Evolutionary conservation across 1,140 invertebrate genomes (phyloP), one percentile per base, ranked within the genome.

Genomic region (Papilio xuthus): DNA sequence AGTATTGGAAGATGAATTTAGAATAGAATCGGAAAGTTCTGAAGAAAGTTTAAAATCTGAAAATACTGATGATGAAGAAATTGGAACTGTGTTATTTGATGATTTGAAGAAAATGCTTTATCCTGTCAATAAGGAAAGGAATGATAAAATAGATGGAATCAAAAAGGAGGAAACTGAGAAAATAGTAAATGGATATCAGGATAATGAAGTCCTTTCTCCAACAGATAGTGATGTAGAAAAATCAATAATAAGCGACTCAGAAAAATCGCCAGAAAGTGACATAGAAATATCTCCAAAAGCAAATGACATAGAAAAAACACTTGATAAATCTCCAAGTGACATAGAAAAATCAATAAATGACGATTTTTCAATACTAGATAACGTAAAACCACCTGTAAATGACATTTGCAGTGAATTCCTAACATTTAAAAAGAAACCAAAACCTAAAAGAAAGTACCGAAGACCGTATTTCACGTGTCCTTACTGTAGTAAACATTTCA

Each of bases 1-100:
- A 42, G 84, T 93, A 37, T 77, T 94, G 74, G 92, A 94, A 88
- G 92, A 93, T 56, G 92, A 94, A 78, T 94, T 92, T 77, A 90
- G 92, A 82, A 69, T 85, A 12, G 77, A 90, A 84, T 81, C 85
- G 8, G 85, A 84, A 4, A 81, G 74, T 26, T 83, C 81, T 0
- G 84, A 84, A 50, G 84, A 86, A 75, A 83, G 78, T 70, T 81
- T n/a, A 53, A 81, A 79, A 23, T 47, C 47, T 10, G 60, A 74
- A 32, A 20, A 73, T 72, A 23, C 28, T 53, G 28, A 32, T 10
- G 15, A 32, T 26, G 32, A 60, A 44, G 37, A 44, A n/a, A 41
- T 41, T 23, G 78, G 42, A 28, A 20, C 6, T 53, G 78, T 23
- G 53, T 4, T 42, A 56, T 75, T 67, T n/a, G 60, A 32, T 10